Percentiles rank a stretch among this genome's conserved stretches.
These are phyloP conservation scores for Balanococcus diminutus DNA, from an alignment of 2,888 invertebrate species.

Conservation along the genomic window DNA sequence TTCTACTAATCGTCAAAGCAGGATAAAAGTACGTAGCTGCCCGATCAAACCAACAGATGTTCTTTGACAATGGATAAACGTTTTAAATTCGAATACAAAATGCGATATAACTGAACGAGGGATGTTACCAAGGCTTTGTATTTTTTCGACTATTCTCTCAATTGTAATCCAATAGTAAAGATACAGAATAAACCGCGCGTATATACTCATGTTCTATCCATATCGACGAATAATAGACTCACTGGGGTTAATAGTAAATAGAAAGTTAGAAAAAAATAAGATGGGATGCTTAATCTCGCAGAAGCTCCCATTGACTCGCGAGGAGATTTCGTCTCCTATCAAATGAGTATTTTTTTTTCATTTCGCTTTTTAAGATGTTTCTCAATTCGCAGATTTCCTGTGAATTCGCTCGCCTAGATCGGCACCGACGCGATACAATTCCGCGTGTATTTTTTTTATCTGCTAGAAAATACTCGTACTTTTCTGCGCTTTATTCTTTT, in stretches of 20 bases:
- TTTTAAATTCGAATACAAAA: constrained; percentile 50
- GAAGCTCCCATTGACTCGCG: constrained; percentile 44
- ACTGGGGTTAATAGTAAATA: constrained; percentile 41
- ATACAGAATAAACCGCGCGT: constrained; percentile 54
- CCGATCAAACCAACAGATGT: constrained; percentile 54
- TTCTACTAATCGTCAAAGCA: constrained; percentile 46
- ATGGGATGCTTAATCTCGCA: constrained; percentile 49
- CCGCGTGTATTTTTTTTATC: constrained; percentile 1
- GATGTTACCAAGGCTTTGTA: constrained; percentile 45
- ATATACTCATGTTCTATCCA: constrained; percentile 30
- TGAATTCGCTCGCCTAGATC: constrained; percentile 45
- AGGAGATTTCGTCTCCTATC: constrained; percentile 36
- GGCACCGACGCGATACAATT: not conserved
- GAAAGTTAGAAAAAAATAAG: constrained; percentile 38
- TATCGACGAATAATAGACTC: constrained; percentile 29
- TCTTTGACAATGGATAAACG: constrained; percentile 53
- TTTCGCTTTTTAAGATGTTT: constrained; percentile 40
- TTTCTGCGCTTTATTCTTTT: not conserved
- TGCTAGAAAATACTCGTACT: not conserved
- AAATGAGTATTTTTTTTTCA: constrained; percentile 38
- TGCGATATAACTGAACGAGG: constrained; percentile 49
- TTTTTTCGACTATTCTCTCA: constrained; percentile 29
- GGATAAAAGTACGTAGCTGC: constrained; percentile 44
- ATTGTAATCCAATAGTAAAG: constrained; percentile 54
- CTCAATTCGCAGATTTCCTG: constrained; percentile 48